Base-by-base conservation (phyloP, 1,140 invertebrate species). In the Trichonephila clavata region DNA sequence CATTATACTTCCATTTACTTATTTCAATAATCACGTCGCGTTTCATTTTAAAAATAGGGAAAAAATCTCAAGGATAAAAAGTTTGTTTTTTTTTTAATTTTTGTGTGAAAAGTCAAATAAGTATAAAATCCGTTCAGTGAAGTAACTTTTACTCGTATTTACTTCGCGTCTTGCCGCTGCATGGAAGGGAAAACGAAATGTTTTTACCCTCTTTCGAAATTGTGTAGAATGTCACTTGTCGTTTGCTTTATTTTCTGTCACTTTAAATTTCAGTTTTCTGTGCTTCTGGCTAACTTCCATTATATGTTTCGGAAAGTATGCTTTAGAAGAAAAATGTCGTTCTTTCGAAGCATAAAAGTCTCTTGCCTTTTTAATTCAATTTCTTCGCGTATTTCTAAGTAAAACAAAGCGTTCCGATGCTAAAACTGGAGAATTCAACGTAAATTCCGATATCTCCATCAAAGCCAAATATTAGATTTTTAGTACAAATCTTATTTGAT, bases 301-400 rank as follows among this genome's bases (percentile, higher is more conserved):
- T 84, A 84, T 60, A 84, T 50, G 24, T 84, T 84, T 57, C 50
- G 50, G n/a, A 60, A 84, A 84, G 43, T 60, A 24, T 84, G 83
- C 83, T 57, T 59, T 84, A n/a, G n/a, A 59, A 84, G 57, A 18
- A 60, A 84, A 84, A 84, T 84, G 83, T 59, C 80, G 21, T 83
- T 50, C 80, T 68, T 68, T 68, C 57, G 83, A 84, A 84, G 21
- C 83, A 60, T 84, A 84, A 84, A 84, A 60, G 83, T 84, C 83
- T 16, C 50, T 84, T 32, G 20, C n/a, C 32, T 32, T 50, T n/a
- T 84, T 60, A 84, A 84, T 84, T 84, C 43, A 84, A 84, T 84
- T 84, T 84, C 57, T 14, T 60, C 83, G 57, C 57, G 59, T 84
- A 84, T 84, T 84, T 84, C 83, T 57, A 10, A 59, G 83, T 57